These are phyloP conservation scores for Halictus rubicundus DNA, from an alignment of 1,140 invertebrate species.

Conservation along the genomic window DNA sequence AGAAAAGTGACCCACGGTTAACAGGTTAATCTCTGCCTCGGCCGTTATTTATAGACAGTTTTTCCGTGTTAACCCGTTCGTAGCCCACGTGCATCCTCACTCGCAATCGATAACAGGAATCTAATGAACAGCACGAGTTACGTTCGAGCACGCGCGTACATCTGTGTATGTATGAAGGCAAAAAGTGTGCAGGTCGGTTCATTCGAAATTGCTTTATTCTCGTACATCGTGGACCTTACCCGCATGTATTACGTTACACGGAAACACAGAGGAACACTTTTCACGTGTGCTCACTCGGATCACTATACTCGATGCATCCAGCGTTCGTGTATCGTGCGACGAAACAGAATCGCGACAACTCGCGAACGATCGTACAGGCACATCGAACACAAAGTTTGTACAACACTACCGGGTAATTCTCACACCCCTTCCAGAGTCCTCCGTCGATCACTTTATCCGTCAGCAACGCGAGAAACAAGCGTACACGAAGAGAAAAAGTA, in stretches of 20 bases:
- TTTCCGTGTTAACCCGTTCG: constrained; percentile 1
- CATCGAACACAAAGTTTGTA: background rate
- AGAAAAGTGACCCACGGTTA: background rate
- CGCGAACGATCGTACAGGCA: too few relatives aligned
- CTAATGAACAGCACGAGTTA: background rate
- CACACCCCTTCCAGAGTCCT: background rate
- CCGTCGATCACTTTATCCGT: background rate
- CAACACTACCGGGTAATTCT: background rate
- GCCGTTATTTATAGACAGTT: background rate
- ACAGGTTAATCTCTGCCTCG: background rate
- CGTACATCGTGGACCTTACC: background rate
- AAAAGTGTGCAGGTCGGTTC: background rate
- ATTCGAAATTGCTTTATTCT: background rate
- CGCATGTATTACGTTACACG: background rate
- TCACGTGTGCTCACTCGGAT: background rate
- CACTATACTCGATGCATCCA: too few relatives aligned
- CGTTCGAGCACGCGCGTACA: background rate
- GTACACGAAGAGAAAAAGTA: background rate
- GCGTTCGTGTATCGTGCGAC: background rate
- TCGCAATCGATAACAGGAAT: constrained; percentile 33
- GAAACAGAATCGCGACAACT: background rate
- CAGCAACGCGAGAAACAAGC: background rate
- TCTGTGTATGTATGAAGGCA: background rate
- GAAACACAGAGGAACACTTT: background rate
- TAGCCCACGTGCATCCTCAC: background rate